Conservation (phyloP, 2,888 invertebrate species). For the Standfussiana lucernea region DNA sequence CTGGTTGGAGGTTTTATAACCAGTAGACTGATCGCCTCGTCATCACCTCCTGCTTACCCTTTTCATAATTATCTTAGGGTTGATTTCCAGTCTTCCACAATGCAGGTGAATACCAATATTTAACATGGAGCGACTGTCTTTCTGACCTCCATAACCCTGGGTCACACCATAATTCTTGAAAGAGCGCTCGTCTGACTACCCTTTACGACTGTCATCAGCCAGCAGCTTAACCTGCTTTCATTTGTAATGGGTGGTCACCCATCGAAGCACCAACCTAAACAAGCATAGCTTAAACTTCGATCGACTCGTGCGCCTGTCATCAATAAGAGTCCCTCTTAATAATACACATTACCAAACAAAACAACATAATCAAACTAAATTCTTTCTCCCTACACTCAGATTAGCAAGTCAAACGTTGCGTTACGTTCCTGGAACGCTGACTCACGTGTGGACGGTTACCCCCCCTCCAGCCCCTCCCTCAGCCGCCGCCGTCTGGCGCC, state of each 20-base stretch:
- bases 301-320: not conserved
- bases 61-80: not conserved
- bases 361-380: slow-evolving; percentile 33
- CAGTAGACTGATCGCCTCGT: not conserved
- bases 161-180: not conserved
- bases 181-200: not conserved
- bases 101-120: not conserved
- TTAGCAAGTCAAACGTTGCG: slow-evolving; percentile 70
- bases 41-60: not conserved
- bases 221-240: not conserved
- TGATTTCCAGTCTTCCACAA: not conserved
- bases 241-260: not conserved
- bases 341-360: slow-evolving; percentile 22
- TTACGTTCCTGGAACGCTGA: slow-evolving; percentile 74
- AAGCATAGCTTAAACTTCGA: not conserved
- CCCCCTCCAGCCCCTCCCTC: slow-evolving; percentile 50
- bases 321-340: not conserved
- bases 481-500: slow-evolving; percentile 66
- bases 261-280: not conserved
- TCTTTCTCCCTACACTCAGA: slow-evolving; percentile 47
- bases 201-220: not conserved
- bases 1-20: not conserved
- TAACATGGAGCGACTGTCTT: not conserved
- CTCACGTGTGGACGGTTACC: slow-evolving; percentile 72
- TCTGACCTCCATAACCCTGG: not conserved